Base-by-base conservation (phyloP, 1,140 invertebrate species). In the Lucilia sericata region DNA sequence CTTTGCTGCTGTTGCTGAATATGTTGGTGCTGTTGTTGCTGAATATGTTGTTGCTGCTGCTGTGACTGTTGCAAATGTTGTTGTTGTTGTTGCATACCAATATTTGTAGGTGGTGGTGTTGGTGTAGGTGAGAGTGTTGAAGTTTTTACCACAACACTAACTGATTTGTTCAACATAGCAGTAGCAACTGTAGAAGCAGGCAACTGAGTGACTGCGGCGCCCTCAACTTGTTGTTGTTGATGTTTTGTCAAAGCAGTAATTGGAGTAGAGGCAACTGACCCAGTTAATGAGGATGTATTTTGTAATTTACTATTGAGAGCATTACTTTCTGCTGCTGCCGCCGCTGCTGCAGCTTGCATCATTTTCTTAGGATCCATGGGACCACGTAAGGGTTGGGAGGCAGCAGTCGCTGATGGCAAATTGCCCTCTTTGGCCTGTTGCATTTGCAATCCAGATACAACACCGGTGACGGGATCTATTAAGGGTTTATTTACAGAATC, bases 401-500 rank as follows among this genome's bases (percentile, higher is more conserved):
- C 85, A 14, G 82, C 14, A 21, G 88, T 89, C 0, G 89, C 87
- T 55, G 87, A 87, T 19, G 88, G 89, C 25, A 90, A 70, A 80
- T 89, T 90, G 2, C 88, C 95, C 87, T 96, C 95, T 87, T 95
- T 95, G 47, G 94, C 94, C 86, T 95, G 94, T 0, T 88, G 88
- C 86, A 94, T 91, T 80, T 80, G 93, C 95, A 94, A 0, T 93
- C 94, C 74, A 94, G 95, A 25, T 60, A 96, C 91, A 86, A 95
- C 92, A 12, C 95, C 96, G 2, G 95, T 96, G 0, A 95, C 95
- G 0, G 95, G 95, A 92, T 96, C 95, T 34, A 96, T 95, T 12
- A 96, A 88, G 8, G 89, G 86, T 74, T 90, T 90, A 84, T 87
- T 90, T 25, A 89, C 89, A 2, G 87, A 87, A 85, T 90, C 89